Evolutionary conservation across 2,113 vertebrate genomes (phyloP).

Genomic region (Ageneiosus marmoratus): DNA sequence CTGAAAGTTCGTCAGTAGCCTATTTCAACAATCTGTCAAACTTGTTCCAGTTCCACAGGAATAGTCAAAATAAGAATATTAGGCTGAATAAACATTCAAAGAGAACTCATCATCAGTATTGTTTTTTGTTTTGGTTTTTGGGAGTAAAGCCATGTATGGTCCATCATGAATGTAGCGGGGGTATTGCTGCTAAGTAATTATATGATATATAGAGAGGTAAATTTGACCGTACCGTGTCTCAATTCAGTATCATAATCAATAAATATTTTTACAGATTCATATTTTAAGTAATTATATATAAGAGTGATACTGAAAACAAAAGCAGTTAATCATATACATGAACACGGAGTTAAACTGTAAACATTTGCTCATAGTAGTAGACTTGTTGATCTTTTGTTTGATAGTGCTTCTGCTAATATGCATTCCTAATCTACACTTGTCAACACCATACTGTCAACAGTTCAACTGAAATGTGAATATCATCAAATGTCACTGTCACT

Average conservation of each 20-base stretch:
- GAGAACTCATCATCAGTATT: no score
- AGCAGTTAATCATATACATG: background rate
- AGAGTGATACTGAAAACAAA: background rate
- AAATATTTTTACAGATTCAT: background rate
- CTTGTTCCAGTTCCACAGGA: background rate
- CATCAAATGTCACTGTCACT: background rate
- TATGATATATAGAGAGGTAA: background rate
- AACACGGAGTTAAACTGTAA: background rate
- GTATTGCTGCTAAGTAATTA: background rate
- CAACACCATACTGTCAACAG: background rate
- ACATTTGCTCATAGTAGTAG: no score
- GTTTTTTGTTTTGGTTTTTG: no score
- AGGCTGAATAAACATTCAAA: background rate
- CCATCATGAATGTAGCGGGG: background rate
- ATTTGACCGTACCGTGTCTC: background rate
- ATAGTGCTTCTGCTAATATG: no score
- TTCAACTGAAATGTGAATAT: background rate
- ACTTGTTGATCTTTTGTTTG: no score
- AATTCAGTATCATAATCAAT: background rate
- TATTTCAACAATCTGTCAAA: background rate
- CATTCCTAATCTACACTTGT: background rate
- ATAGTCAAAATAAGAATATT: background rate
- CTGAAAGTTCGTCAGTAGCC: background rate
- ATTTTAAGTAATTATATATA: background rate
- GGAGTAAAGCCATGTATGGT: conserved; percentile 5